These are phyloP conservation scores for Oligia fasciuncula DNA, from an alignment of 2,888 invertebrate species.

Conservation along the genomic window DNA sequence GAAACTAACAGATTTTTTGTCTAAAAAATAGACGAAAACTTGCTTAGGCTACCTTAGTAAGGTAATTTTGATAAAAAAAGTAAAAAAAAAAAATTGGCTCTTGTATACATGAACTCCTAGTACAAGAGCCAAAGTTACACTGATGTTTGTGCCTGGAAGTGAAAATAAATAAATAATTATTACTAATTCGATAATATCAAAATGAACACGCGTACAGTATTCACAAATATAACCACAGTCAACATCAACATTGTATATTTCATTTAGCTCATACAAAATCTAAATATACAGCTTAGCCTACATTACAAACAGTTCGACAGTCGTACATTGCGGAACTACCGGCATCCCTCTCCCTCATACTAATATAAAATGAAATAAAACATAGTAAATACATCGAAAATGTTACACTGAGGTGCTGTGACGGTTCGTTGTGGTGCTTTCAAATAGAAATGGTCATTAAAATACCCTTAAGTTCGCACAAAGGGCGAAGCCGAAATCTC, in stretches of 20 bases:
- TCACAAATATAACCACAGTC: conserved; percentile 65
- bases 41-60: neutral
- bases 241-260: conserved; percentile 84
- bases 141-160: neutral
- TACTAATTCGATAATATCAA: conserved; percentile 19
- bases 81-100: neutral
- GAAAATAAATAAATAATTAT: neutral
- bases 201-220: conserved; percentile 56
- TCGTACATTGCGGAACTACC: conserved; percentile 74
- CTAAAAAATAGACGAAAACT: neutral
- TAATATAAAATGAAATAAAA: conserved; percentile 70
- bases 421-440: conserved; percentile 35
- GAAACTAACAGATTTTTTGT: neutral
- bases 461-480: neutral
- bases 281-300: conserved; percentile 80
- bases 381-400: conserved; percentile 84
- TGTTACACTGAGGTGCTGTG: conserved; percentile 48
- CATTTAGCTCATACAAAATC: conserved; percentile 88
- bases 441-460: conserved; percentile 18
- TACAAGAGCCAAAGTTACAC: neutral
- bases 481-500: neutral
- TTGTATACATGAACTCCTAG: neutral
- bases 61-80: neutral
- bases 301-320: conserved; percentile 80
- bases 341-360: conserved; percentile 57